Evolutionary conservation across 2,113 vertebrate species (phyloP).

Genomic region (Numenius arquata): DNA sequence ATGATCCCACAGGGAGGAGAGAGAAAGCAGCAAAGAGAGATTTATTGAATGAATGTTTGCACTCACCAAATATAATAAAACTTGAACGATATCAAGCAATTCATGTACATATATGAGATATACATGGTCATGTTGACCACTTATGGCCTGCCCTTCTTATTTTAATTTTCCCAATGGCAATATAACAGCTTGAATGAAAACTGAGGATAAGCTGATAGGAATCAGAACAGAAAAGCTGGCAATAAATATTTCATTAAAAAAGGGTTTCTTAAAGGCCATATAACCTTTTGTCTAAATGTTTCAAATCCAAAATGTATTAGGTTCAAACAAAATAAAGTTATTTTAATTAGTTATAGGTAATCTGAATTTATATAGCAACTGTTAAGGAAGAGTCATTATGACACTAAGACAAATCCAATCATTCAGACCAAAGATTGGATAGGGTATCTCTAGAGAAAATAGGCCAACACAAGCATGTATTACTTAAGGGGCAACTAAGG

Average conservation of each 20-base stretch:
- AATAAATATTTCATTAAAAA: constrained; percentile 56
- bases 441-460: not conserved
- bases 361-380: not conserved
- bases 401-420: not conserved
- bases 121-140: not conserved
- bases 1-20: not conserved
- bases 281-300: constrained; percentile 43
- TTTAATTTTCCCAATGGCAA: constrained; percentile 48
- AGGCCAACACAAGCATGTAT: not conserved
- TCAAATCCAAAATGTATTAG: constrained; percentile 42
- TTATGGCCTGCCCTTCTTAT: constrained; percentile 4
- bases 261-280: constrained; percentile 32
- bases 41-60: constrained; percentile 49
- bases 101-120: constrained; percentile 13
- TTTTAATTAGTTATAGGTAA: constrained; percentile 35
- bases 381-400: not conserved
- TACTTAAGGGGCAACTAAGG: not conserved
- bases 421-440: not conserved
- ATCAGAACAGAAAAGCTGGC: constrained; percentile 28
- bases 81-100: not conserved
- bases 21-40: not conserved
- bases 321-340: constrained; percentile 39
- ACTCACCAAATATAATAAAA: constrained; percentile 32
- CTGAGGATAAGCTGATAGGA: constrained; percentile 3
- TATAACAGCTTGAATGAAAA: constrained; percentile 24